Base-by-base conservation (phyloP, 1,140 invertebrate genomes). In the Drosophila sp. region DNA sequence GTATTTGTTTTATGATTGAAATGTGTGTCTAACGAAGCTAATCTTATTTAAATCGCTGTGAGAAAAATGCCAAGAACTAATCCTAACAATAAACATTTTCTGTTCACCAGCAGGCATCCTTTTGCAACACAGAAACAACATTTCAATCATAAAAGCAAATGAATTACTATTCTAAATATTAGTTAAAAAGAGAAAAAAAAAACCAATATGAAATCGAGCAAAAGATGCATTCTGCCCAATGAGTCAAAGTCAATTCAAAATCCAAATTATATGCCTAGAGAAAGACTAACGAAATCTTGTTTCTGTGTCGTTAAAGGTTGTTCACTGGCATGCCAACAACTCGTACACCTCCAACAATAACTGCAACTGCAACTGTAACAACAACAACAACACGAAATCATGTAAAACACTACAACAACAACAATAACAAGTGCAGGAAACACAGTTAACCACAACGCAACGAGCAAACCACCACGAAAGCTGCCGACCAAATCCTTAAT, bases 241-340 rank as follows among this genome's bases (percentile, higher is more conserved):
- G 23, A 50, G 27, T 7, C 23, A 50, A 57, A 58, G 30, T 4
- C 30, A 30, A 30, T 11, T 38, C 35, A 10, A 38, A 38, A 38
- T 38, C 35, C 35, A 38, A 73, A 73, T 27, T 62, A 40, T 8
- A 70, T 65, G 50, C 32, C 71, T 68, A 76, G 78, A 32, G 70
- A 71, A 73, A 84, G 76, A 87, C 87, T 91, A 92, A 91, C 80
- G 91, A 91, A 92, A 92, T 92, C 76, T 92, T 92, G 91, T 92
- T 92, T 92, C 91, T 92, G 91, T 92, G 91, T 92, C 90, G 90
- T 92, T 92, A 92, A 92, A 92, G 91, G 91, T 92, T 92, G 91
- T 90, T 85, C 91, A 79, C 77, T 90, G 90, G 90, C 79, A 90
- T 78, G 80, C 78, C 90, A 79, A 81, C 71, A 79, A 80, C 56